Percentiles rank a stretch among this genome's conserved stretches.
These are phyloP conservation scores for Hormaphis cornu DNA, from an alignment of 1,140 invertebrate species.

Conservation along the genomic window DNA sequence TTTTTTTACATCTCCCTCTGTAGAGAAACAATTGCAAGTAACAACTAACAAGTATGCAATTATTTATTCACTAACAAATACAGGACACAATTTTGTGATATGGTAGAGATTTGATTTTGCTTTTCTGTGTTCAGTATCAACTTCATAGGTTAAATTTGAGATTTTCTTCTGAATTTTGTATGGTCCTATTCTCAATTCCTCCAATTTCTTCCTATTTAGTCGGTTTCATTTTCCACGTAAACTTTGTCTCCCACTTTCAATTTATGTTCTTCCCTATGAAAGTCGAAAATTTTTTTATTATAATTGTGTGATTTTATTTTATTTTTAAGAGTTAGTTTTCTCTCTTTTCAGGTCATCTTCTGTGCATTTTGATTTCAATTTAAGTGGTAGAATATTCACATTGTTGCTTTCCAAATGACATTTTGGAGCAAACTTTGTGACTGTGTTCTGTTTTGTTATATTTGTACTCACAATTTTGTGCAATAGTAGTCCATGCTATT, in stretches of 20 bases:
- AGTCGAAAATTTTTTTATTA: conserved; percentile 2
- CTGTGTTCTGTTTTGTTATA: conserved; percentile 42
- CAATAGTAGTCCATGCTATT: conserved; percentile 42
- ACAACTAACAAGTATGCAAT: no score
- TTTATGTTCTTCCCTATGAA: not conserved
- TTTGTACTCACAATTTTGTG: conserved; percentile 40
- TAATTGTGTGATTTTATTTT: not conserved
- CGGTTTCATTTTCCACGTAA: not conserved
- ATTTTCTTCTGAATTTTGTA: not conserved
- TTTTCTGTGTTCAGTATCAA: not conserved
- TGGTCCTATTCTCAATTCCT: not conserved
- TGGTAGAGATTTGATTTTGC: not conserved
- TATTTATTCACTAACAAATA: no score
- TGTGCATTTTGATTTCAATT: conserved; percentile 1
- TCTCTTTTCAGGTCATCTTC: not conserved
- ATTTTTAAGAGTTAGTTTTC: not conserved
- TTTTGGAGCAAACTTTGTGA: conserved; percentile 40
- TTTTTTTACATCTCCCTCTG: no score
- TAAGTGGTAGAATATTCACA: conserved; percentile 13
- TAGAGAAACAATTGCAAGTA: no score
- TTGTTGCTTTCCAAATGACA: conserved; percentile 40
- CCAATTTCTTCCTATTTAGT: conserved; percentile 1
- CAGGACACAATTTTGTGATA: not conserved
- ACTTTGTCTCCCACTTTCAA: not conserved
- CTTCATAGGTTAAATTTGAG: not conserved